A percentile compares a stretch with the other conserved stretches of the same genome.
These are phyloP conservation scores for Melanophora roralis DNA, from an alignment of 2,888 invertebrate genomes.

Conservation along the genomic window DNA sequence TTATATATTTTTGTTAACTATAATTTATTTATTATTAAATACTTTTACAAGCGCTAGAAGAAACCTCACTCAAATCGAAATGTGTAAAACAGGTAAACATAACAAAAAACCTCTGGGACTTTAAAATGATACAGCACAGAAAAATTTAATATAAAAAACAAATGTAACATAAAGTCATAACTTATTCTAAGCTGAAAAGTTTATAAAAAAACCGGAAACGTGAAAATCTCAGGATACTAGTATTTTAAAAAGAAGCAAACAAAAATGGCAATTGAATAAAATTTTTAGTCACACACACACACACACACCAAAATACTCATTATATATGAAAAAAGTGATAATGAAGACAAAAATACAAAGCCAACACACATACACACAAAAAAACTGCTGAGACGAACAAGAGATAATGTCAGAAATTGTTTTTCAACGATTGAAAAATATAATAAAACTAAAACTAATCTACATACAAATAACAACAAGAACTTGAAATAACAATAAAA, in stretches of 20 bases:
- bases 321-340: neutral
- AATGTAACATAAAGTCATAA: neutral
- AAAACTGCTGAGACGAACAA: neutral
- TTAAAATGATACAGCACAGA: neutral
- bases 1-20: too few species aligned
- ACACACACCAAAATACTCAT: too few species aligned
- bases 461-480: neutral
- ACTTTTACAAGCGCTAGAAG: too few species aligned
- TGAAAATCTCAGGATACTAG: slow-evolving; percentile 30
- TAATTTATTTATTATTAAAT: too few species aligned
- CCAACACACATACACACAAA: neutral
- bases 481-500: neutral
- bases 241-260: neutral
- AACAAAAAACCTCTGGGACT: neutral
- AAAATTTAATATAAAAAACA: neutral
- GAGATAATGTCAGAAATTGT: neutral
- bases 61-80: too few species aligned
- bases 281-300: neutral
- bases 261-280: neutral
- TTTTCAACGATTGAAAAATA: neutral
- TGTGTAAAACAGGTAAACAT: too few species aligned
- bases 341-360: neutral
- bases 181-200: neutral
- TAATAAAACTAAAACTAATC: neutral
- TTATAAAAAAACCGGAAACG: slow-evolving; percentile 42